Percentiles rank a stretch among this genome's conserved stretches.
Conservation (phyloP, 2,113 vertebrate genomes). For the Archilochus colubris region DNA sequence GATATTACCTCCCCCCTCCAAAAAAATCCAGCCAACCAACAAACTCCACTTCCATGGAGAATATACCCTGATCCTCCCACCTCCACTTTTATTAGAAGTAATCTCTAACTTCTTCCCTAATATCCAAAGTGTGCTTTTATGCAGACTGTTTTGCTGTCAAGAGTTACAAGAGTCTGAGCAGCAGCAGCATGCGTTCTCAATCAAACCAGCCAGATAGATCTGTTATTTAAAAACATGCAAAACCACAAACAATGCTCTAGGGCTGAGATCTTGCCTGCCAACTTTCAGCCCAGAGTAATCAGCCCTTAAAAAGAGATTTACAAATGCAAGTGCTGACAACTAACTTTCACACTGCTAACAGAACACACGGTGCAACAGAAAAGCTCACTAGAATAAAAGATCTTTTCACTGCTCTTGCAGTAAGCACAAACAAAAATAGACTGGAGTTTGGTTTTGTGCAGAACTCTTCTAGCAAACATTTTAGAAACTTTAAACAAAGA, state of each 20-base stretch:
- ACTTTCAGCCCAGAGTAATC: slow-evolving; percentile 63
- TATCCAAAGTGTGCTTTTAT: background rate
- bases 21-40: too few relatives aligned
- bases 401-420: slow-evolving; percentile 56
- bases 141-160: background rate
- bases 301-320: slow-evolving; percentile 69
- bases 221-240: slow-evolving; percentile 62
- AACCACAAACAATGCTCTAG: slow-evolving; percentile 47
- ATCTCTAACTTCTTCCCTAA: background rate
- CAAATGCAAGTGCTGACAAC: slow-evolving; percentile 68
- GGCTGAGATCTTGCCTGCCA: slow-evolving; percentile 59
- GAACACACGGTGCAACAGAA: slow-evolving; percentile 53
- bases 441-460: background rate
- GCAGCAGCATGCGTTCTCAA: background rate
- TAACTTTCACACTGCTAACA: slow-evolving; percentile 48
- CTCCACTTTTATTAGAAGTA: background rate
- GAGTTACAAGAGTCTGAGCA: background rate
- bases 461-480: slow-evolving; percentile 17
- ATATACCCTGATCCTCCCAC: background rate
- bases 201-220: slow-evolving; percentile 45
- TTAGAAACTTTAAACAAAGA: slow-evolving; percentile 43
- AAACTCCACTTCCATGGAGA: background rate
- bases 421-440: slow-evolving; percentile 56
- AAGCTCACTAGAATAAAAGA: slow-evolving; percentile 53
- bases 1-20: background rate